Percentiles rank a stretch among this genome's conserved stretches.
phyloP scores from a whole-genome alignment of 2,113 vertebrate genomes.

The Hystrix brachyura region DNA sequence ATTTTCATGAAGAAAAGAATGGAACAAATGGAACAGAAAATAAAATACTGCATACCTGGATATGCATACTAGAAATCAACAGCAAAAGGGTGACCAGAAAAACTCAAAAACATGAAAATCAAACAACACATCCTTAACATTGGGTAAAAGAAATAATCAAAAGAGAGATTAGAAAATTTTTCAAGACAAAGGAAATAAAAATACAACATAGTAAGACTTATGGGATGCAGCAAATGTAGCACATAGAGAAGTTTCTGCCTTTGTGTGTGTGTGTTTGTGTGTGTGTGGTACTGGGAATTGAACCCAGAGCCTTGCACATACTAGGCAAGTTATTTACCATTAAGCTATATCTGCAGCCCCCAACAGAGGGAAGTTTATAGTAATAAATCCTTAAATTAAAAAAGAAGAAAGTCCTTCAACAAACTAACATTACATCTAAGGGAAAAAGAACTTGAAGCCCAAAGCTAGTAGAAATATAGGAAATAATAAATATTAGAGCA shows the following conservation, averaged over 20 bases:
- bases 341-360: no score
- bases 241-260: no score
- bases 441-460: not conserved
- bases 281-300: no score
- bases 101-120: not conserved
- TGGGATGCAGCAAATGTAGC: not conserved
- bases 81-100: not conserved
- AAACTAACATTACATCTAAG: not conserved
- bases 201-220: not conserved
- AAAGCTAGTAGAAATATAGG: not conserved
- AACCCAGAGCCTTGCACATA: no score
- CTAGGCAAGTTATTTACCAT: no score
- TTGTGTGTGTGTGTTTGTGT: no score
- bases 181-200: not conserved
- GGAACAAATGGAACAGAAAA: not conserved
- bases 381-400: not conserved
- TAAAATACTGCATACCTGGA: not conserved
- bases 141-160: not conserved
- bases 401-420: not conserved
- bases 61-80: not conserved
- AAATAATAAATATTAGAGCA: not conserved
- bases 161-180: not conserved
- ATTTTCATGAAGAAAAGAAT: not conserved
- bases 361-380: no score
- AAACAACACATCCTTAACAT: not conserved